Base-by-base conservation (phyloP, 92 coral and sea anemone genomes). In the Epizoanthus rinbou region DNA sequence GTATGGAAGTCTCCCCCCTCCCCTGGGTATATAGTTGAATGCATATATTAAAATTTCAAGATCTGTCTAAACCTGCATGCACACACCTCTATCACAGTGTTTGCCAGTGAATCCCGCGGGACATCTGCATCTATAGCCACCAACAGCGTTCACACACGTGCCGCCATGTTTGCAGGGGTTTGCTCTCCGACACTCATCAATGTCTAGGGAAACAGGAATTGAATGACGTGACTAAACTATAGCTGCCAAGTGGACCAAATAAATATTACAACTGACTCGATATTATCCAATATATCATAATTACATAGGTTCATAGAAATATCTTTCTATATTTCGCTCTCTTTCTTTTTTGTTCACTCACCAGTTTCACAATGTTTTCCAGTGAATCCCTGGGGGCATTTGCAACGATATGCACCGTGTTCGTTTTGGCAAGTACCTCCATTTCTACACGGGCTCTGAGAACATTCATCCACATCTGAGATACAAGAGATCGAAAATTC, bases 91-190 rank as follows among this genome's bases (percentile, higher is more conserved):
- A 19, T 86, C 89, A 37, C 89, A 86, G 15, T 68, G 78, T 39
- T 79, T 79, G 10, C 89, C 89, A 33, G 84, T 67, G 64, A 50
- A 86, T 71, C 89, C 89, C 6, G 21, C 6, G 4, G 80, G 79
- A 54, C 89, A 86, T 6, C 24, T 62, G 78, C 89, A 86, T 10
- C 45, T 21, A 23, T 68, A 79, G 9, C 80, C 53, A 13, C 85
- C 85, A 15, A 39, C 50, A 68, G 80, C 70, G 63, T 79, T 79
- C 37, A n/a, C 63, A 45, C 89, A 86, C 1, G 74, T 58, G 9
- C 60, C 89, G 2, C 84, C 84, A 72, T 86, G 80, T 33, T 57
- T 70, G 41, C 86, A 83, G 0, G 86, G 86, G 58, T 60, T 57
- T 8, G 45, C n/a, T 25, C 39, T 69, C 43, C 0, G 3, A 37